Evolutionary conservation across 2,797 vertebrate genomes (phyloP), one percentile per base, ranked within the genome.

Genomic region (Gallinago stenura): DNA sequence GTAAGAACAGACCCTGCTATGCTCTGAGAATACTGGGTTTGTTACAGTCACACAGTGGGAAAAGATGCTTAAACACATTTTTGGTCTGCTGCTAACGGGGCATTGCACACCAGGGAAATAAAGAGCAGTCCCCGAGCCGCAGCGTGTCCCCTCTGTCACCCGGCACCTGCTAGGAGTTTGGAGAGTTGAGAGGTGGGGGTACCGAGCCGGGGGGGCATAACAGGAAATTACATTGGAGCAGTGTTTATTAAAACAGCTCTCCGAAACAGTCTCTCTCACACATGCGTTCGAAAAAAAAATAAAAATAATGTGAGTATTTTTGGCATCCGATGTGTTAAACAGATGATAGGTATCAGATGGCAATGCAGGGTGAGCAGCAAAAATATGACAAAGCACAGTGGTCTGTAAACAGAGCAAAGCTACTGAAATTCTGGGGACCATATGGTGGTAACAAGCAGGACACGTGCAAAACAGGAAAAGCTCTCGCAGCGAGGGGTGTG

Each of bases 371-470:
- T 33, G 87, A 97, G 78, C 68, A 78, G 90, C 91, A 91, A 84
- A 64, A 89, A 76, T 77, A 94, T 92, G 95, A 97, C 96, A 97
- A 95, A 90, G 69, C 82, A 91, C 66, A 75, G 79, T 90, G 86
- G 76, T 91, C 84, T 87, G 82, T 92, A 97, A 95, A 94, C 95
- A 97, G 94, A 94, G 75, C 33, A 83, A 76, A 90, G 87, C 73
- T 72, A 76, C 88, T 68, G 64, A 90, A 86, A 89, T 70, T 82
- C 93, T 83, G 81, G 71, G 57, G n/a, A 46, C 72, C 81, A 86
- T 93, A 73, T 97, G 97, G 96, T 92, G 83, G 93, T 68, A 92
- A 93, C 90, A 90, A 93, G 81, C 37, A 95, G 80, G 83, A 92
- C 92, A 84, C 79, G 71, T 93, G 79, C 78, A 85, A 61, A 94